phyloP scores from a whole-genome alignment of 2,888 invertebrate species.

The Pheosia tremula region DNA sequence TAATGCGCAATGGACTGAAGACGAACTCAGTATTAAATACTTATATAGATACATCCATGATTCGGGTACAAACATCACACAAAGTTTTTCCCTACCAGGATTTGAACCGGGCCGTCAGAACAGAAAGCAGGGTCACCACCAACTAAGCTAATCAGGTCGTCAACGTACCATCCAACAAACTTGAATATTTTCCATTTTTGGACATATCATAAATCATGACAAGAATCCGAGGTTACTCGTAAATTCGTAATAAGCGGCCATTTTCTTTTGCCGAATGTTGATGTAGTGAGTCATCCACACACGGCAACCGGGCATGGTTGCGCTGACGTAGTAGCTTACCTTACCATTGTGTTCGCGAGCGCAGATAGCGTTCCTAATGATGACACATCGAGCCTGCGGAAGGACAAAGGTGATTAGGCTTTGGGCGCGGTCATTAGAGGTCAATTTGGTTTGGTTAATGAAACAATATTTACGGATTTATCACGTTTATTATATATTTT shows the following conservation, averaged over 20 bases:
- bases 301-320: conserved; percentile 21
- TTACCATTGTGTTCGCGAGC: conserved; percentile 44
- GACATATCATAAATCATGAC: conserved; percentile 19
- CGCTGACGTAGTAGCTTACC: conserved; percentile 38
- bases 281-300: conserved; percentile 47
- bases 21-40: no score
- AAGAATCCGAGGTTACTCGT: conserved; percentile 31
- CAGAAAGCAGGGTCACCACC: no score
- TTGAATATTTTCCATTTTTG: conserved; percentile 22
- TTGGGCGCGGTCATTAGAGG: conserved; percentile 4
- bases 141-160: no score
- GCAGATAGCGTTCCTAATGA: conserved; percentile 38
- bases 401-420: conserved; percentile 6
- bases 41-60: no score
- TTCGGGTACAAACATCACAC: no score
- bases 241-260: conserved; percentile 40
- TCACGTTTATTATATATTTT: no score
- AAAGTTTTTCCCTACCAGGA: no score
- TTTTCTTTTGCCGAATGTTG: conserved; percentile 45
- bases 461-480: no score
- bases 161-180: no score
- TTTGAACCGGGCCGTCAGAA: no score
- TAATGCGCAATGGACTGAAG: no score
- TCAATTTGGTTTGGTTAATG: not conserved
- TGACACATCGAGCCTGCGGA: conserved; percentile 39